Evolutionary conservation across 2,888 invertebrate genomes (phyloP), one percentile per base, ranked within the genome.

Genomic region (Vesta saturnalis): DNA sequence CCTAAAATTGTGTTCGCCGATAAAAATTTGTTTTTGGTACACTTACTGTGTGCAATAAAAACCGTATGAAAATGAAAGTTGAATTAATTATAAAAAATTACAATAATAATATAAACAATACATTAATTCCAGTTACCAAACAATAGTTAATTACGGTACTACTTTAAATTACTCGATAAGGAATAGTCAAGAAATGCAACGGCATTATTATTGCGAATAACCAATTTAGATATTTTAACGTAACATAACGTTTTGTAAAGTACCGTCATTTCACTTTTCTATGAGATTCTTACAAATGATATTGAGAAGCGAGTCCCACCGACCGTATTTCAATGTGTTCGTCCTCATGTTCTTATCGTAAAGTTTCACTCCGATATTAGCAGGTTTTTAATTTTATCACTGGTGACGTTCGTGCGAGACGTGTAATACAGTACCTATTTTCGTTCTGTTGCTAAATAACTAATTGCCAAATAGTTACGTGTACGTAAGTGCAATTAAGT

Each of bases 351-450:
- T 49, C 63, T 68, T 64, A 68, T 68, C 64, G 68, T 59, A 62
- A 30, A 64, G 64, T 67, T 59, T 66, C 63, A 63, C 59, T 68
- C 59, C 63, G 55, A 56, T 68, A 67, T 52, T 64, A 64, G 52
- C 56, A 22, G 63, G 55, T 68, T 68, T 68, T 68, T 59, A 68
- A 64, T 60, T 68, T 68, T 68, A 54, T 68, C 68, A 64, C 68
- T 58, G 55, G 58, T 64, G 59, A 64, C 63, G 63, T 60, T 63
- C 64, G 63, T 30, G 35, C 47, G 63, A 46, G 64, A 63, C 64
- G 63, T 35, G 61, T 47, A 57, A 21, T 64, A 56, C 64, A 58
- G 62, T 59, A 52, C 22, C 59, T 64, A 64, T 68, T 67, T 67
- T 67, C 57, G 62, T 67, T 67, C 58, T 52, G 67, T 62, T 52